A percentile compares a stretch with the other conserved stretches of the same genome.
Conservation (phyloP, 2,113 vertebrate species). For the Corvus cornix region DNA sequence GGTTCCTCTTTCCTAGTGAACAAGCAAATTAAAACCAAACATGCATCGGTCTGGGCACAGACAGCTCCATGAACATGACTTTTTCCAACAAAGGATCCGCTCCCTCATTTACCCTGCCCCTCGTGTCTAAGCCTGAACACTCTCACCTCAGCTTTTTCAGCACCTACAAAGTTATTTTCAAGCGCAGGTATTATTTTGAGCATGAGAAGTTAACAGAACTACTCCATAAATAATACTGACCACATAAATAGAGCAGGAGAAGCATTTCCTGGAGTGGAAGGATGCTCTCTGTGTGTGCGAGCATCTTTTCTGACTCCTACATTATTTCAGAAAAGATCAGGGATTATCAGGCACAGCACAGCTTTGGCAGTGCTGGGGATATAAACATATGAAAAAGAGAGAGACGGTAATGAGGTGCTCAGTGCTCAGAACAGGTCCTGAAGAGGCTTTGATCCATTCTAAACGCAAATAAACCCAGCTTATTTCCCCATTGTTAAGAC, state of each 20-base stretch:
- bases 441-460: not conserved
- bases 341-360: not conserved
- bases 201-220: not conserved
- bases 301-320: not conserved
- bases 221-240: not conserved
- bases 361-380: not conserved
- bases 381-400: not conserved
- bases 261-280: not conserved
- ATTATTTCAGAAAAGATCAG: not conserved
- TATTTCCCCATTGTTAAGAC: not conserved
- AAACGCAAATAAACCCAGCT: slow-evolving; percentile 1
- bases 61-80: accelerated
- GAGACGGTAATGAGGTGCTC: not conserved
- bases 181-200: not conserved
- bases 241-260: not conserved
- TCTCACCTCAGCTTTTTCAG: not conserved
- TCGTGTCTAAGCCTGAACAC: not conserved
- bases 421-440: not conserved
- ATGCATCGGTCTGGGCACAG: accelerated
- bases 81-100: not conserved
- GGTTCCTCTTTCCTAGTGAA: not conserved
- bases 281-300: not conserved
- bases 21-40: not conserved
- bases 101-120: not conserved
- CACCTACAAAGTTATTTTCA: not conserved